phyloP scores from a whole-genome alignment of 2,113 vertebrate genomes.

The Typhlomys cinereus region DNA sequence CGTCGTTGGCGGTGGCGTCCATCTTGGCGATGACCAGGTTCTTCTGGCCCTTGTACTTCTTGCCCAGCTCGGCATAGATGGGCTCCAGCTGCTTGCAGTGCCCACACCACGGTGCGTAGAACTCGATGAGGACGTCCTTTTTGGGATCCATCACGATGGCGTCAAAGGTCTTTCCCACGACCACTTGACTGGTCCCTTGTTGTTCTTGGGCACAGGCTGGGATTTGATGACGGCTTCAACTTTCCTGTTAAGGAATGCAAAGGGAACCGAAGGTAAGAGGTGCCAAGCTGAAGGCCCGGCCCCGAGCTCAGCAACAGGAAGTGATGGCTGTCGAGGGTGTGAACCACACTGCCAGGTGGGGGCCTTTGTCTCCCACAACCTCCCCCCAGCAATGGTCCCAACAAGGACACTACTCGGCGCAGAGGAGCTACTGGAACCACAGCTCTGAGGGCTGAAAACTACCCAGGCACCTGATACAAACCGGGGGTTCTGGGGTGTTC shows the following conservation, averaged over 20 bases:
- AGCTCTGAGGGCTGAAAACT: accelerated
- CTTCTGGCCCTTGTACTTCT: conserved; percentile 95
- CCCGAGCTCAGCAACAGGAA: background rate
- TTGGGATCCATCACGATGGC: conserved; percentile 93
- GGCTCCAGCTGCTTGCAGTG: conserved; percentile 98
- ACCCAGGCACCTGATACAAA: background rate
- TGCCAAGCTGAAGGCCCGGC: background rate
- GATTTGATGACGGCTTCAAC: conserved; percentile 95
- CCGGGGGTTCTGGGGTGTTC: accelerated
- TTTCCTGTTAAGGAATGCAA: conserved; percentile 88
- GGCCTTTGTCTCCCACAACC: background rate
- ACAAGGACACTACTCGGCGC: accelerated
- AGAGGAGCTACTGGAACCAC: background rate
- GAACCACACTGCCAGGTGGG: background rate
- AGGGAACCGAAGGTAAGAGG: background rate
- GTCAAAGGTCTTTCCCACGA: conserved; percentile 97
- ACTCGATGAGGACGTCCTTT: conserved; percentile 96
- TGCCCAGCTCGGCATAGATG: conserved; percentile 91
- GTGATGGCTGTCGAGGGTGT: no score
- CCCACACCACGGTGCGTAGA: conserved; percentile 98
- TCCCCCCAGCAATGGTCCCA: background rate
- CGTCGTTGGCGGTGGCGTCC: conserved; percentile 94
- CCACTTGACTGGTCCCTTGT: conserved; percentile 96
- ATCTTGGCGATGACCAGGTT: conserved; percentile 97
- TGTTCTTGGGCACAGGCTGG: conserved; percentile 94